Evolutionary conservation across 2,888 invertebrate species (phyloP), one percentile per base, ranked within the genome.

Genomic region (Andricus quercusramuli): DNA sequence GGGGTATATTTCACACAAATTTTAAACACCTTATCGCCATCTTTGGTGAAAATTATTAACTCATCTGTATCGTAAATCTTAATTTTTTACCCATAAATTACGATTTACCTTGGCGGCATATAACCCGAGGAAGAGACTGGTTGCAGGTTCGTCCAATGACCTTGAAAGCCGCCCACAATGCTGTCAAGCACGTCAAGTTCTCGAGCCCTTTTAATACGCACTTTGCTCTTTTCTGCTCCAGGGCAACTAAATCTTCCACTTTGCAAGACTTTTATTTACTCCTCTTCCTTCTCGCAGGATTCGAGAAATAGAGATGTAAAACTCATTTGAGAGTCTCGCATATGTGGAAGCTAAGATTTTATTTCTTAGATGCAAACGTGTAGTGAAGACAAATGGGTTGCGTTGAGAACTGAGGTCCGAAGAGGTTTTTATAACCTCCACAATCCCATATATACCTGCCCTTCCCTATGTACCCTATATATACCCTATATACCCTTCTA

Each of bases 121-220:
- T 25, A 51, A 74, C 32, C 20, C 32, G 68, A 82, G 80, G 80
- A 79, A 84, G 81, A 83, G 80, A 81, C 22, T 62, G n/a, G 20
- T 59, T 59, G 67, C 79, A 80, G 80, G 65, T 76, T 79, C 80
- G 78, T 82, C 78, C 76, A 74, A 67, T 83, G 83, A 83, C 83
- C 84, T 83, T 84, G 84, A 81, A 80, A 74, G 82, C 83, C 80
- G 80, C 83, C 78, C 78, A 81, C 67, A 82, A 74, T 62, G 79
- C 83, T 83, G 83, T 83, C 83, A 83, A 82, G 83, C 79, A 82
- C 82, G 81, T 83, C 82, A 84, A 78, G 80, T 79, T 77, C 78
- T 82, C 81, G 70, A 80, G 67, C 80, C 82, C 84, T 84, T 70
- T 70, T 82, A 83, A 84, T 80, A 78, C 80, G 78, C 76, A 65